Evolutionary conservation across 2,797 vertebrate genomes (phyloP), one percentile per base, ranked within the genome.

Genomic region (Galago senegalensis): DNA sequence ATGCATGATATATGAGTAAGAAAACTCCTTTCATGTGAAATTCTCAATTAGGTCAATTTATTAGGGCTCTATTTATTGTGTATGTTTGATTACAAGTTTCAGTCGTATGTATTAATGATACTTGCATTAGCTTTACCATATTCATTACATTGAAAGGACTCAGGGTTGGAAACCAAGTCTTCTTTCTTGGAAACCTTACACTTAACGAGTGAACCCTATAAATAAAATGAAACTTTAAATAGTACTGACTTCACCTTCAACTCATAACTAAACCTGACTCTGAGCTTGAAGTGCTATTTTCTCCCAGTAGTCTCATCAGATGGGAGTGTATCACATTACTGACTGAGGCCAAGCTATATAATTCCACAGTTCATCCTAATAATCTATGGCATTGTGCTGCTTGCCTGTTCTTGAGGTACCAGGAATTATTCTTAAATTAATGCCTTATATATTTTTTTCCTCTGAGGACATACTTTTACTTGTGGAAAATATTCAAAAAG

Each of bases 171-270:
- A 95, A 70, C 17, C 37, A 88, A 58, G 76, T 96, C 84, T 95
- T 95, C 76, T 93, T 96, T 95, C 87, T 90, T 79, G 46, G 97
- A 95, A 97, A 97, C 87, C 14, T 23, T 87, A 96, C 21, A 97
- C 96, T 95, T 95, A 96, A 96, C 60, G 79, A 97, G 87, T 76
- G 67, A 96, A 43, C 82, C 63, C 93, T 97, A 96, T 97, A 97
- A 97, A 98, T 97, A 98, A 97, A 96, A 82, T 12, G 23, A 93
- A 92, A 93, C 94, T 88, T 97, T 97, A 98, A 97, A 98, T 96
- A 97, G 96, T 93, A 93, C 84, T 97, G 95, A 97, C 96, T 98
- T 98, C 96, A 97, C 84, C 60, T 96, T 91, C 69, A 90, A 90
- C 94, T 97, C 93, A 89, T 94, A 97, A 93, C 91, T 95, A 93